These are phyloP conservation scores for Pseudochirops corinnae DNA, from an alignment of 2,797 vertebrate species.

Conservation along the genomic window DNA sequence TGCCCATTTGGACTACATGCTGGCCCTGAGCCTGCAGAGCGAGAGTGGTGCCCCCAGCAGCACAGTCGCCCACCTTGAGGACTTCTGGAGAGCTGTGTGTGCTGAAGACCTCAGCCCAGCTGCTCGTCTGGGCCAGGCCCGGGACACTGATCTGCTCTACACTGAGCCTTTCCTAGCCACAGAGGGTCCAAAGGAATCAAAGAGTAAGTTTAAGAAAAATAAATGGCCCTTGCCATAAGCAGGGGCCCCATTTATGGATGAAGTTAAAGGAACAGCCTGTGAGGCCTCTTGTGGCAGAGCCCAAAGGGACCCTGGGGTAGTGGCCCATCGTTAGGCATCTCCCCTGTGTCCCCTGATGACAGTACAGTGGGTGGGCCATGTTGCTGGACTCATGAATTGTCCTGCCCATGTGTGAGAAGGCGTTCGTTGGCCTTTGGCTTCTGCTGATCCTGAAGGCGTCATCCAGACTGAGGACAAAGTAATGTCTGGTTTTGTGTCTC, in stretches of 20 bases:
- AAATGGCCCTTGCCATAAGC: not conserved
- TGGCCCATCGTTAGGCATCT: not conserved
- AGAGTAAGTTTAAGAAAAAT: constrained; percentile 73
- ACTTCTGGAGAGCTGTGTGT: constrained; percentile 82
- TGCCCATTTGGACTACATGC: constrained; percentile 90
- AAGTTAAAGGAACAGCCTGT: not conserved
- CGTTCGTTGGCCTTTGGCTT: too few species aligned
- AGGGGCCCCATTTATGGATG: not conserved
- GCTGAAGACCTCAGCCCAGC: constrained; percentile 52
- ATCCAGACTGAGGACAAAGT: not conserved
- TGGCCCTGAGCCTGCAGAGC: constrained; percentile 93
- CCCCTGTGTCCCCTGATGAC: not conserved
- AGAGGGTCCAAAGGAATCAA: constrained; percentile 25
- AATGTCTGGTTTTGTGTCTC: not conserved
- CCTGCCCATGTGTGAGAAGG: too few species aligned
- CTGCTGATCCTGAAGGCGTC: not conserved
- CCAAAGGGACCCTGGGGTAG: not conserved
- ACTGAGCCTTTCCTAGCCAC: constrained; percentile 42
- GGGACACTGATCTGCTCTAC: constrained; percentile 36
- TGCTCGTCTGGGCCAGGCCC: not conserved
- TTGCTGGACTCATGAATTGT: not conserved
- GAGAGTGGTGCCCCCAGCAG: constrained; percentile 73
- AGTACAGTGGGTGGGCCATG: rapidly evolving
- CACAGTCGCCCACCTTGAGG: constrained; percentile 74
- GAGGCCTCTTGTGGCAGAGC: not conserved